Evolutionary conservation across 2,797 vertebrate genomes (phyloP).

Genomic region (Geotrypetes seraphini): DNA sequence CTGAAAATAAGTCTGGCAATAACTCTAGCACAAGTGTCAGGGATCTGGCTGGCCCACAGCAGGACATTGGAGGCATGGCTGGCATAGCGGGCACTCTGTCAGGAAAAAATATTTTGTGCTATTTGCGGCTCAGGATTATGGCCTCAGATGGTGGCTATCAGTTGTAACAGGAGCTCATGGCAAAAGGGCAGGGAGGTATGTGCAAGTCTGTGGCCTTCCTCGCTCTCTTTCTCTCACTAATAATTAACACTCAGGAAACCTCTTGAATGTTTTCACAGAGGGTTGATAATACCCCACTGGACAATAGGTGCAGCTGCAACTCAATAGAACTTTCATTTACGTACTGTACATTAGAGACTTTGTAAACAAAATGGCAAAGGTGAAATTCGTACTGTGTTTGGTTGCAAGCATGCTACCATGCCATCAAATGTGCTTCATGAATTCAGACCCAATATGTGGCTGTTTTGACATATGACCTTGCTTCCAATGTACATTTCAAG

Average conservation of each 20-base stretch:
- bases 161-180: constrained; percentile 10
- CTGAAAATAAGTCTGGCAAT: constrained; percentile 72
- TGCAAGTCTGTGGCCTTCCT: background rate
- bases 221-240: background rate
- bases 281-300: accelerated
- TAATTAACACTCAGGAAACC: background rate
- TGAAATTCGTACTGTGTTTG: no score
- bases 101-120: constrained; percentile 50
- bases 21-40: constrained; percentile 42
- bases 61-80: constrained; percentile 48
- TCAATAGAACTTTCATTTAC: no score
- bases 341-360: no score
- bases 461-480: no score
- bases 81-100: constrained; percentile 50
- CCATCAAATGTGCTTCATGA: no score
- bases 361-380: no score
- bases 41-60: constrained; percentile 34
- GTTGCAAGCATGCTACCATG: no score
- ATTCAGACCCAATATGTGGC: no score
- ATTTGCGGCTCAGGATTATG: constrained; percentile 68
- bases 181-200: background rate
- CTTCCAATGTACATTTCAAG: no score
- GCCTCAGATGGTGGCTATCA: constrained; percentile 55
- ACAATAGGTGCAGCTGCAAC: no score
- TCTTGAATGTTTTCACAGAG: background rate